Conservation (phyloP, 2,888 invertebrate genomes). For the Alsophila aescularia region DNA sequence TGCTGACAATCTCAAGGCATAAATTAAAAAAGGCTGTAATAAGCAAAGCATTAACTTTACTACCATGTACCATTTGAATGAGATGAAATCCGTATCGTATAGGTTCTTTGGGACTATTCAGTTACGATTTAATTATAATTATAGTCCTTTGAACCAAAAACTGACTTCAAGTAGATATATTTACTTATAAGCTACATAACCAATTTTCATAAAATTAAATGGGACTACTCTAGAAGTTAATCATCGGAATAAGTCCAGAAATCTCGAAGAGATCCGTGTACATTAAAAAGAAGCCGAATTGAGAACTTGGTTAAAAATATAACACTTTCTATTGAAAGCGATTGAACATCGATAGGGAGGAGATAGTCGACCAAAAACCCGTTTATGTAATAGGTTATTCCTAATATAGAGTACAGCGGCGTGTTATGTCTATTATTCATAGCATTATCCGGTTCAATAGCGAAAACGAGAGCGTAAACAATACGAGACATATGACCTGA, state of each 20-base stretch:
- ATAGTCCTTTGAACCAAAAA: too few species aligned
- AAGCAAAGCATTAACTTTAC: too few species aligned
- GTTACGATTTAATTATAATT: neutral
- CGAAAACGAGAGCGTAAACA: constrained; percentile 28
- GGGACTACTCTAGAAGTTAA: too few species aligned
- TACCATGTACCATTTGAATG: neutral
- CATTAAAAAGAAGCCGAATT: too few species aligned
- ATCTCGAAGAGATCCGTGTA: too few species aligned
- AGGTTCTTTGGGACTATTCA: neutral
- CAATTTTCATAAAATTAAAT: too few species aligned
- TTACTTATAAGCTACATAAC: too few species aligned
- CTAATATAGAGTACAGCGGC: constrained; percentile 18
- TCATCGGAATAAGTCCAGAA: too few species aligned
- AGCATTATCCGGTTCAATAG: constrained; percentile 25
- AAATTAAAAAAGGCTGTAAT: too few species aligned
- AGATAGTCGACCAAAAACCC: constrained; percentile 23
- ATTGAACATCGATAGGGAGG: constrained; percentile 39
- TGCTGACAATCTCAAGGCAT: too few species aligned
- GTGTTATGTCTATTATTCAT: constrained; percentile 22
- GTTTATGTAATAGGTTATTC: constrained; percentile 33
- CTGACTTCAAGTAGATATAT: too few species aligned
- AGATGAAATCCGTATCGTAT: neutral
- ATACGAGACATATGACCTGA: constrained; percentile 23
- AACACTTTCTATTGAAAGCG: constrained; percentile 31
- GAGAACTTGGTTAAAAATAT: constrained; percentile 6